Base-by-base conservation (phyloP, 2,113 vertebrate genomes). In the Sylvicapra grimmia region DNA sequence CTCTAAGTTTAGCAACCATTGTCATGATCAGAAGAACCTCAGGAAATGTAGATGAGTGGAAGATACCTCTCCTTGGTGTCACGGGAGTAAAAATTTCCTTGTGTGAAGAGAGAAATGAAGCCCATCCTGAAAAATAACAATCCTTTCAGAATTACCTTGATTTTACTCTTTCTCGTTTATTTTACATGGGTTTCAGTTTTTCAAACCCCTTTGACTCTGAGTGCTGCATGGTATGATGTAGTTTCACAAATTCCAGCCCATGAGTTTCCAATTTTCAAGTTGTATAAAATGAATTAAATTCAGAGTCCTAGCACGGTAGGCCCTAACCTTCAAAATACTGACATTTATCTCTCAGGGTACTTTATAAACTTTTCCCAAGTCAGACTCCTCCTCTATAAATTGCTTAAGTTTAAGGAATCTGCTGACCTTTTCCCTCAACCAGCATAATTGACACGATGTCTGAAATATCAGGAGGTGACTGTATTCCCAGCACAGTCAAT, bases 271-370 rank as follows among this genome's bases (percentile, higher is more conserved):
- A 40, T 89, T 72, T 84, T 84, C 40, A 85, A 88, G 88, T 59
- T 80, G 47, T 97, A 1, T 80, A 40, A 80, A 59, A 27, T 90
- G 58, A 91, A 90, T 13, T 56, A 53, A 89, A 15, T n/a, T 65
- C 2, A 40, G 51, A 36, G 49, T 8, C 40, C 19, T 29, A 23
- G 10, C 13, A n/a, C 4, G 23, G 9, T 61, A 40, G 61, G 47
- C 18, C 21, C 36, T 86, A 54, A 23, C 6, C 36, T 91, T 95
- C 53, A 54, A 87, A 83, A 72, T 40, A 63, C 13, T 21, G 6
- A 14, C 5, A 8, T 88, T 92, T 89, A 10, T 68, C 40, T 86
- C 83, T 49, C 47, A 82, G 21, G 31, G 53, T 89, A 33, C 86
- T 95, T 89, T 31, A 33, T 59, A 44, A 82, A 89, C 23, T 53